Base-by-base conservation (phyloP, 2,797 vertebrate genomes). In the Sebastes steindachneri region DNA sequence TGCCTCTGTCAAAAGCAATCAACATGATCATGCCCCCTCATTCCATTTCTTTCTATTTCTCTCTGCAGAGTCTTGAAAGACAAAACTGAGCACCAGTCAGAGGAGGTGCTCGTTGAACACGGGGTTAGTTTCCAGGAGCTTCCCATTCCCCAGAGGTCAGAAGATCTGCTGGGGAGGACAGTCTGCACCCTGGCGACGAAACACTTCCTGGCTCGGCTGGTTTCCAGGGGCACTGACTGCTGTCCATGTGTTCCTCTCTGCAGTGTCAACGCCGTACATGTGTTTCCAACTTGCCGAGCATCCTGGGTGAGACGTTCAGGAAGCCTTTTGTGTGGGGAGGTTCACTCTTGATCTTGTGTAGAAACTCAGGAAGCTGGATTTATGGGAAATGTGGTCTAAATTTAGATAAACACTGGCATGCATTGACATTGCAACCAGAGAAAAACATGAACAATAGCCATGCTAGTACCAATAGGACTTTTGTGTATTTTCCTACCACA, bases 211-310 rank as follows among this genome's bases (percentile, higher is more conserved):
- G 29, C 74, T 68, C 60, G 67, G 77, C 70, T 64, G 64, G 9
- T 73, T 66, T 82, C 62, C 82, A 62, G 35, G 9, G 71, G 15
- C 21, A 62, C 68, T 75, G 75, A 80, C 69, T 85, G 63, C 68
- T 53, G 35, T 77, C 76, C 60, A 68, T 59, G 77, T 76, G 82
- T 75, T 73, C 68, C 70, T 77, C 53, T 68, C 80, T 72, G 75
- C 73, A 29, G 60, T 14, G 33, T 85, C 53, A 28, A 75, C 55
- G 12, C 48, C 19, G 6, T 11, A 75, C 83, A 83, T 79, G 80
- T 89, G 80, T 86, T 89, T 86, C 78, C 73, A 88, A 79, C 82
- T 85, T 76, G 73, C 48, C 59, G 62, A 80, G 73, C 75, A 80
- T 85, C 77, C 69, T 68, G 64, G 78, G 29, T 70, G 77, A 80